Percentiles rank a stretch among this genome's conserved stretches.
These are phyloP conservation scores for Muscicapa comitata DNA, from an alignment of 2,797 vertebrate species.

Conservation along the genomic window DNA sequence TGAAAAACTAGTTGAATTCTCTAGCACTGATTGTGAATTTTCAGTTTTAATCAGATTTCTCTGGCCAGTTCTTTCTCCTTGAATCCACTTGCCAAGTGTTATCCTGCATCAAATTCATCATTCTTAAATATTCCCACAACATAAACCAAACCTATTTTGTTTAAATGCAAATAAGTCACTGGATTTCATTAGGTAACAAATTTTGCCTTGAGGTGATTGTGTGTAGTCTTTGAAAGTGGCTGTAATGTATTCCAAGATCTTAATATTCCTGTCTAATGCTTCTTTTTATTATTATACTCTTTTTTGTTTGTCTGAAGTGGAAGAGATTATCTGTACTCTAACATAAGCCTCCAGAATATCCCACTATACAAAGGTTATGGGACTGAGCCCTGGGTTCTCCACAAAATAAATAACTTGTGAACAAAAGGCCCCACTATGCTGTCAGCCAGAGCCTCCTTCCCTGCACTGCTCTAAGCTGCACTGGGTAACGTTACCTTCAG, in stretches of 20 bases:
- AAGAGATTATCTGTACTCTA: conserved; percentile 66
- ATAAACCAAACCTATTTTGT: background rate
- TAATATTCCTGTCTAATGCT: conserved; percentile 25
- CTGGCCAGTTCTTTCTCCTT: background rate
- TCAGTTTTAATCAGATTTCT: background rate
- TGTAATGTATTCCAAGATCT: background rate
- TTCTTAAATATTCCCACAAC: background rate
- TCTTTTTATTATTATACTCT: conserved; percentile 24
- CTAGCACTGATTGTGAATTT: background rate
- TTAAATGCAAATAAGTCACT: background rate
- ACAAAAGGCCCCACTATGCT: conserved; percentile 19
- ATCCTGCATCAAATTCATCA: background rate
- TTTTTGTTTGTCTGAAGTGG: conserved; percentile 48
- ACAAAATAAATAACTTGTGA: conserved; percentile 38
- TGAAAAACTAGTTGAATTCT: background rate
- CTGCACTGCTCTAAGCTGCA: background rate
- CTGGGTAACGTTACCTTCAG: background rate
- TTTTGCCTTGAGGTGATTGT: background rate
- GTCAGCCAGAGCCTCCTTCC: background rate
- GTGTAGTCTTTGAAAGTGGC: background rate
- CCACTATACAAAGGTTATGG: conserved; percentile 16
- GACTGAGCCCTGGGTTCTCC: conserved; percentile 11
- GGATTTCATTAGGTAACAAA: background rate
- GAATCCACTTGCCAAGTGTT: background rate
- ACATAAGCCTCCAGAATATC: background rate